Conservation (phyloP, 2,113 vertebrate genomes). For the Psilopogon haemacephalus region DNA sequence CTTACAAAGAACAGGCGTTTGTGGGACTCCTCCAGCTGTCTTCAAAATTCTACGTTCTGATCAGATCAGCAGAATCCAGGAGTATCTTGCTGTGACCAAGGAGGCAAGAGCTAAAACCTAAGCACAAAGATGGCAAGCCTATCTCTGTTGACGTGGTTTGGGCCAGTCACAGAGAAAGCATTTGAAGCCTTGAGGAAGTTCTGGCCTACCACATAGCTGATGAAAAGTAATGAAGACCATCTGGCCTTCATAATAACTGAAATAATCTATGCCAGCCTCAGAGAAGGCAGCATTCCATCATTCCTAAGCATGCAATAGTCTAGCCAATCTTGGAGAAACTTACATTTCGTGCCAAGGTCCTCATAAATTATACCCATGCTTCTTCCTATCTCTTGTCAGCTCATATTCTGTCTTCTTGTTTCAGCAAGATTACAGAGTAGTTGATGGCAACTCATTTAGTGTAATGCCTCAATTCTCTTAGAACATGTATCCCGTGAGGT, state of each 20-base stretch:
- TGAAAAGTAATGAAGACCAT: constrained; percentile 51
- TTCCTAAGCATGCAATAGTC: neutral
- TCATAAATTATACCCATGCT: neutral
- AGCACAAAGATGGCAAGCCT: neutral
- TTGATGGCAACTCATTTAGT: neutral
- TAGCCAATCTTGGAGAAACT: neutral
- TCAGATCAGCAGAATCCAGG: neutral
- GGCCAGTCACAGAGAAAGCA: neutral
- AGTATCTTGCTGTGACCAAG: neutral
- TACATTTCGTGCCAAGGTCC: neutral
- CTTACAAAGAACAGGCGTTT: neutral
- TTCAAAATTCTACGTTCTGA: neutral
- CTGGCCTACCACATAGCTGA: constrained; percentile 9
- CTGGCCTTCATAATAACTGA: constrained; percentile 25
- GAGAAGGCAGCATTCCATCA: constrained; percentile 31
- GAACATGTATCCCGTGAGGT: neutral
- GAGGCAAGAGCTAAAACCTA: neutral
- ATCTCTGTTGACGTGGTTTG: neutral
- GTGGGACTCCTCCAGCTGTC: neutral
- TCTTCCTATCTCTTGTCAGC: neutral
- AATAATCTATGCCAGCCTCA: constrained; percentile 37
- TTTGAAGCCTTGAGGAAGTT: constrained; percentile 38
- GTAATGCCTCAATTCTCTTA: neutral
- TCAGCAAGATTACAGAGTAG: neutral
- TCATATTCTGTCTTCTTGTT: neutral